phyloP scores from a whole-genome alignment of 2,888 invertebrate genomes.

The Nebria salina region DNA sequence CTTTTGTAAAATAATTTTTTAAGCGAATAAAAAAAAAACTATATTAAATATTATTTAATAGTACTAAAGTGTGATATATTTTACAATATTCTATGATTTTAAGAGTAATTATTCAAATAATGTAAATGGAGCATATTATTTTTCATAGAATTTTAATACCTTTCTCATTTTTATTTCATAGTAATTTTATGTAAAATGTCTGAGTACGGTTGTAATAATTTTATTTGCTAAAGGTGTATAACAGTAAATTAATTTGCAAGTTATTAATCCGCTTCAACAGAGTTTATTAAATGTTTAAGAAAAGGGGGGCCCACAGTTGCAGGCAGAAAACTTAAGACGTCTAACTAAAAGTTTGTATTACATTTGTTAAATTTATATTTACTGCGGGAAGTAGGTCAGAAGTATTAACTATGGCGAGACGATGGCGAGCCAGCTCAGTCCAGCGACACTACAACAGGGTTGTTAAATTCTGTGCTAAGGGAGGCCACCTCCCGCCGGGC shows the following conservation, averaged over 20 bases:
- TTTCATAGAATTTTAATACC: no score
- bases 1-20: no score
- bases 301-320: not conserved
- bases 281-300: not conserved
- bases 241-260: not conserved
- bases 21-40: no score
- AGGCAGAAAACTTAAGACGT: not conserved
- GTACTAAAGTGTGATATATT: no score
- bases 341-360: not conserved
- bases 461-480: not conserved
- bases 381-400: not conserved
- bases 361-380: not conserved
- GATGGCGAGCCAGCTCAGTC: not conserved
- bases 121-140: no score
- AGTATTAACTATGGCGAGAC: not conserved
- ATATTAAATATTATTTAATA: no score
- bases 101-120: no score
- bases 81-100: no score
- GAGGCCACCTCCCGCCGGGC: constrained; percentile 33
- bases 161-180: no score
- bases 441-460: not conserved
- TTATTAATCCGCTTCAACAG: not conserved
- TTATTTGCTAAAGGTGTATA: not conserved
- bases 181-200: no score
- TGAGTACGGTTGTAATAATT: not conserved